Percentiles rank a stretch among this genome's conserved stretches.
These are phyloP conservation scores for Nannobrachium achirus DNA, from an alignment of 2,113 vertebrate species.

Conservation along the genomic window DNA sequence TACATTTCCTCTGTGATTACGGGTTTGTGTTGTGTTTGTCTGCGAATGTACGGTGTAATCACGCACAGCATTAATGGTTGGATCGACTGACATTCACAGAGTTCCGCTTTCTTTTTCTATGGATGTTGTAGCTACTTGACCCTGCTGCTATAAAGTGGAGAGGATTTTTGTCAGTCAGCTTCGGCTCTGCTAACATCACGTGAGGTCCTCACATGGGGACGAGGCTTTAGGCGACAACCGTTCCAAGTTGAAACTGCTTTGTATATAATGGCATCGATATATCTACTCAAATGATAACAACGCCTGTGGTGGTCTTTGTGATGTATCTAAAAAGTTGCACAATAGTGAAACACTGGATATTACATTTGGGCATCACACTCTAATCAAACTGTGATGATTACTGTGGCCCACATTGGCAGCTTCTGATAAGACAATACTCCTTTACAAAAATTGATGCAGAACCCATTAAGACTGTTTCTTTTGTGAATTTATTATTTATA, in stretches of 20 bases:
- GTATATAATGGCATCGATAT: slow-evolving; percentile 74
- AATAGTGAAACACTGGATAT: slow-evolving; percentile 63
- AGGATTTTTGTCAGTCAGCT: slow-evolving; percentile 30
- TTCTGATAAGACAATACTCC: slow-evolving; percentile 49
- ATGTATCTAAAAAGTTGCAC: slow-evolving; percentile 65
- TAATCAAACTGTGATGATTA: slow-evolving; percentile 65
- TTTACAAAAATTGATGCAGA: neutral
- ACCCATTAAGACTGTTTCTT: slow-evolving; percentile 20
- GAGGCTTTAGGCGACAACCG: slow-evolving; percentile 37
- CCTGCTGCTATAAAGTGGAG: slow-evolving; percentile 45
- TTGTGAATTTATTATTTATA: slow-evolving; percentile 15
- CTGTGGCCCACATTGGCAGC: slow-evolving; percentile 68
- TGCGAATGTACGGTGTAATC: slow-evolving; percentile 56
- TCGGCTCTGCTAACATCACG: slow-evolving; percentile 19
- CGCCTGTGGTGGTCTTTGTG: slow-evolving; percentile 76
- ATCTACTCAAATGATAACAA: slow-evolving; percentile 69
- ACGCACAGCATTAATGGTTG: slow-evolving; percentile 40
- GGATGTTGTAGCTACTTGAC: slow-evolving; percentile 59
- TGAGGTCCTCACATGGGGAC: slow-evolving; percentile 39
- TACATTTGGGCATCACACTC: slow-evolving; percentile 59
- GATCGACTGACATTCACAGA: slow-evolving; percentile 44
- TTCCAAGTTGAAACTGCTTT: slow-evolving; percentile 53
- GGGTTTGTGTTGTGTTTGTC: slow-evolving; percentile 49
- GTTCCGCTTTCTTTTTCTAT: slow-evolving; percentile 54
- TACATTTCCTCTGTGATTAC: slow-evolving; percentile 68